Evolutionary conservation across 2,113 vertebrate genomes (phyloP).

Genomic region (Scomber scombrus): DNA sequence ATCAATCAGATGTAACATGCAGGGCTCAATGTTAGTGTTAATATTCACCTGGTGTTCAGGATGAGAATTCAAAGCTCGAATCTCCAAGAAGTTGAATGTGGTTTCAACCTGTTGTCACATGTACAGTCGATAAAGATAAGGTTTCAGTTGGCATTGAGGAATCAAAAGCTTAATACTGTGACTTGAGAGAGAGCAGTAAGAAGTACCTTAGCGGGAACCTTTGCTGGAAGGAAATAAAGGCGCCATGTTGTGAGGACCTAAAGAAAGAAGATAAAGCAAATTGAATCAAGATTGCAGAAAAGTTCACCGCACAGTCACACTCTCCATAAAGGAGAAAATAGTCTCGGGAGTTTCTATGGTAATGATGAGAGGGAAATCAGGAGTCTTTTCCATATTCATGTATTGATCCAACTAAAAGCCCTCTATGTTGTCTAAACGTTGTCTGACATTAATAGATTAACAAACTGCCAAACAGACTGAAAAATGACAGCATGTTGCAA

Average conservation of each 20-base stretch:
- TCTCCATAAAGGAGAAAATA: conserved; percentile 30
- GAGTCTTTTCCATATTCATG: conserved; percentile 39
- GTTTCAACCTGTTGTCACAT: conserved; percentile 75
- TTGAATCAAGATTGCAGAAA: conserved; percentile 45
- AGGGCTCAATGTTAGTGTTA: background rate
- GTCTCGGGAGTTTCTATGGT: conserved; percentile 64
- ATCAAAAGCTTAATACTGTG: conserved; percentile 1
- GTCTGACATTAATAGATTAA: conserved; percentile 47
- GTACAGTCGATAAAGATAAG: conserved; percentile 12
- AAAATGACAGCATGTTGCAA: conserved; percentile 24
- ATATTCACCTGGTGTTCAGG: conserved; percentile 80
- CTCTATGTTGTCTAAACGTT: conserved; percentile 30
- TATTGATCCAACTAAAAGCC: conserved; percentile 72
- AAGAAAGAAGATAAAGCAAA: conserved; percentile 24
- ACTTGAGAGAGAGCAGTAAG: background rate
- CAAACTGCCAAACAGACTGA: conserved; percentile 18
- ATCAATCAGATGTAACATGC: background rate
- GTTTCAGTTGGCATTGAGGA: background rate
- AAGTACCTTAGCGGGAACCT: conserved; percentile 88
- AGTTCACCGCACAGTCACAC: conserved; percentile 50
- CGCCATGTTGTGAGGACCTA: conserved; percentile 87
- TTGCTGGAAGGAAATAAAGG: conserved; percentile 87
- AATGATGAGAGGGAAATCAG: conserved; percentile 49
- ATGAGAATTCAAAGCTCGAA: conserved; percentile 81
- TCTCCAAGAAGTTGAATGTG: conserved; percentile 85